Evolutionary conservation across 2,113 vertebrate genomes (phyloP).

Genomic region (Asarcornis scutulata): DNA sequence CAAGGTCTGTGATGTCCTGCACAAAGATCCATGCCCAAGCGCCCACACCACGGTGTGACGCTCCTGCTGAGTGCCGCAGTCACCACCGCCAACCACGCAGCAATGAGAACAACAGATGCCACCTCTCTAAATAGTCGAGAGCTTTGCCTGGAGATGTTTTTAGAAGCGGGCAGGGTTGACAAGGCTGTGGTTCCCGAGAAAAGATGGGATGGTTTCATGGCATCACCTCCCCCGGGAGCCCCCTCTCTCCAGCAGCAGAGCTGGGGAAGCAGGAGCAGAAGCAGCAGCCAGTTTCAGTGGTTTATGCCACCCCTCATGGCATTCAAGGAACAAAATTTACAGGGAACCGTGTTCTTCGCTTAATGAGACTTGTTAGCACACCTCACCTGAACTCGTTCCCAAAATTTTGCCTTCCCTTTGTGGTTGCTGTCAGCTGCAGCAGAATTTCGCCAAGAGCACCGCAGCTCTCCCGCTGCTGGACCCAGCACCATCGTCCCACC

Average conservation of each 20-base stretch:
- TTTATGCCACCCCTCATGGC: background rate
- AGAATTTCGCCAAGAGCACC: background rate
- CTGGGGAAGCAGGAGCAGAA: background rate
- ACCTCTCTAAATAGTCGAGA: background rate
- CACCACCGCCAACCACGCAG: accelerated
- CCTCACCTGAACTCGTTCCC: background rate
- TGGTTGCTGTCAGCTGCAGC: accelerated
- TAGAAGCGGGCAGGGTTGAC: background rate
- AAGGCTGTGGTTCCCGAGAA: accelerated
- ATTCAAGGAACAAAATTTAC: background rate
- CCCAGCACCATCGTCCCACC: background rate
- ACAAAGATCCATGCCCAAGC: accelerated
- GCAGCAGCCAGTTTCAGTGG: background rate
- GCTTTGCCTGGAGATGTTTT: accelerated
- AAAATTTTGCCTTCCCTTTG: accelerated
- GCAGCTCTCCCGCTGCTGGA: background rate
- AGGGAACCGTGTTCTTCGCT: background rate
- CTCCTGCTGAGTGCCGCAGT: background rate
- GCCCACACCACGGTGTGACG: accelerated
- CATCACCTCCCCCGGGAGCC: accelerated
- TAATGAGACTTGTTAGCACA: background rate
- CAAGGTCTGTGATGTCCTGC: accelerated
- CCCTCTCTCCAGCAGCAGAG: background rate
- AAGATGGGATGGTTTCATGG: accelerated
- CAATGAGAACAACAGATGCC: background rate